Conservation (phyloP, 2,113 vertebrate genomes). For the Toxotes jaculatrix region DNA sequence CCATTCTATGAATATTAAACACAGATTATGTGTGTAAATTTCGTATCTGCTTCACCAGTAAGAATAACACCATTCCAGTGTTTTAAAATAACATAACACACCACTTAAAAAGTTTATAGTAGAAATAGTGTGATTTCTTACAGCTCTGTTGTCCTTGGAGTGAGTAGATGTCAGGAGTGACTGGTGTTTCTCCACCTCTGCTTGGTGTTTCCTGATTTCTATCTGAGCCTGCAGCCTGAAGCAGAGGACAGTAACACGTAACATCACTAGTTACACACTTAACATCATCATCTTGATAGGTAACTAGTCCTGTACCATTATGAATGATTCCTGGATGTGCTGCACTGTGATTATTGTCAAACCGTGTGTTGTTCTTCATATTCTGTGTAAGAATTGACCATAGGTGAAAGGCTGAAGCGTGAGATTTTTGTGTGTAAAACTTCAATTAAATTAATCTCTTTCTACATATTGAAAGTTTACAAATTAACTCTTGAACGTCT, state of each 20-base stretch:
- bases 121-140: slow-evolving; percentile 3
- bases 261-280: background rate
- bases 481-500: no score
- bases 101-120: background rate
- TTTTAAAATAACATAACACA: background rate
- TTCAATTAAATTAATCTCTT: no score
- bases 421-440: no score
- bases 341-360: no score
- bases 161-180: slow-evolving; percentile 65
- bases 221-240: slow-evolving; percentile 75
- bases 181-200: slow-evolving; percentile 80
- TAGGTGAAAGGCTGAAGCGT: no score
- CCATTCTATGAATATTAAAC: background rate
- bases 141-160: slow-evolving; percentile 28
- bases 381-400: no score
- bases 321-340: no score
- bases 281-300: background rate
- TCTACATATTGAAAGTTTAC: no score
- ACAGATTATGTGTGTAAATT: background rate
- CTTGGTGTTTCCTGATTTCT: slow-evolving; percentile 78
- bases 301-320: no score
- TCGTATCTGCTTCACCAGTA: background rate
- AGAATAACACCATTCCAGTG: background rate
- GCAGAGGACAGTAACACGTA: background rate
- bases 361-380: no score